Base-by-base conservation (phyloP, 2,113 vertebrate genomes). In the Colius striatus region DNA sequence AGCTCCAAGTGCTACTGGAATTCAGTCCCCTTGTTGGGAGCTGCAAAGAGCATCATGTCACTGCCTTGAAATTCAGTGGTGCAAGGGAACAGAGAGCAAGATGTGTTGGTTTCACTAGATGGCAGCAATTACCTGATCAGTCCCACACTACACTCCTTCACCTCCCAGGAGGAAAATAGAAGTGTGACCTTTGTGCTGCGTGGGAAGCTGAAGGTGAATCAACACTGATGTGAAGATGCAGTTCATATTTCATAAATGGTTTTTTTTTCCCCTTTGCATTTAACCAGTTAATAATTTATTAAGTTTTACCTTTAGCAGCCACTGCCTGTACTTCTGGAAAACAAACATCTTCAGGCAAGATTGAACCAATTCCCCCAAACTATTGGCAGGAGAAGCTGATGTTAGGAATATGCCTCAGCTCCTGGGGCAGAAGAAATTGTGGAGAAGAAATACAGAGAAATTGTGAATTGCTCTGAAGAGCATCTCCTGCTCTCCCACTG, bases 51-150 rank as follows among this genome's bases (percentile, higher is more conserved):
- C 30, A 0, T 53, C 1, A 2, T 53, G 70, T 72, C 36, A 1
- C 16, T 48, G 16, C 65, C 14, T n/a, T 21, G 22, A 13, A 13
- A 12, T 8, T 7, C 48, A 0, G 1, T 9, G 51, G 18, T 10
- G 67, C 29, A 77, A 8, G 15, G 82, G 63, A 72, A 26, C 3
- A 2, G 10, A 29, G 76, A 81, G 27, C 63, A 26, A 26, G 71
- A 22, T 15, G 29, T 29, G 20, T 17, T 73, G 71, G 3, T 73
- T 88, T 95, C 96, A 92, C 94, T 95, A 94, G 94, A 55, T 96
- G 94, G 96, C 96, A 97, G 96, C 95, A 96, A 84, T 93, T 84
- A 61, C 25, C 92, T 89, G 80, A 41, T 23, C 51, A 29, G 36
- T 1, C 51, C 62, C 26, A 8, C 23, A 0, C 20, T 1, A 32